Evolutionary conservation across 1,140 invertebrate species (phyloP).

Genomic region (Uloborus diversus): DNA sequence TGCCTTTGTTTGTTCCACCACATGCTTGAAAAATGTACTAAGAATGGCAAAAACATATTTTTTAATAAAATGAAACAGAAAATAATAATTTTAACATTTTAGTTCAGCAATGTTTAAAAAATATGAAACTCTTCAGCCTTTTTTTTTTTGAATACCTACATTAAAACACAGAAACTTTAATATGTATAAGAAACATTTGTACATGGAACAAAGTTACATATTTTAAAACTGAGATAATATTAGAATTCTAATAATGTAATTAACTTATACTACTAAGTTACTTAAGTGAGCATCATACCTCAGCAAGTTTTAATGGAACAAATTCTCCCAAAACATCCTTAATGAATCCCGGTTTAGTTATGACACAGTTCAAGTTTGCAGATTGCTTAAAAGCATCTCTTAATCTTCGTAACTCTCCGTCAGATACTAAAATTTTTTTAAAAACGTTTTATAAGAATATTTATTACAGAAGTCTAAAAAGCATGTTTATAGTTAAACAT

Average conservation of each 20-base stretch:
- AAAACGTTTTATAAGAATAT: neutral
- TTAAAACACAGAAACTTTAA: neutral
- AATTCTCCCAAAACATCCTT: constrained; percentile 85
- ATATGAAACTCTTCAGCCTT: too few species aligned
- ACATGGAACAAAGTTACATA: too few species aligned
- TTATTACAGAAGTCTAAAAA: too few species aligned
- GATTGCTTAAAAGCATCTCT: constrained; percentile 86
- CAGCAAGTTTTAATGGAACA: constrained; percentile 79
- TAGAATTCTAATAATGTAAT: too few species aligned
- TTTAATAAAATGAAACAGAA: neutral
- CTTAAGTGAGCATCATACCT: too few species aligned
- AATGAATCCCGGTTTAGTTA: constrained; percentile 79
- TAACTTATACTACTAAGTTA: too few species aligned
- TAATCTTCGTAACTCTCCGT: constrained; percentile 80
- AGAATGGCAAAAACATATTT: constrained; percentile 53
- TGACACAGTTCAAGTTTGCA: constrained; percentile 74
- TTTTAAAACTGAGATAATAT: too few species aligned
- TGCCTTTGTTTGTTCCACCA: constrained; percentile 81
- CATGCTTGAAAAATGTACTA: constrained; percentile 81
- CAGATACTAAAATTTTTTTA: constrained; percentile 73
- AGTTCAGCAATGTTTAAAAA: too few species aligned
- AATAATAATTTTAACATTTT: too few species aligned
- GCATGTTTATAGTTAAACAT: too few species aligned
- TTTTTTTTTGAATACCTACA: too few species aligned
- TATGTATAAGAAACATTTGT: neutral